Conservation (phyloP, 1,140 invertebrate genomes). For the Conus betulinus region DNA sequence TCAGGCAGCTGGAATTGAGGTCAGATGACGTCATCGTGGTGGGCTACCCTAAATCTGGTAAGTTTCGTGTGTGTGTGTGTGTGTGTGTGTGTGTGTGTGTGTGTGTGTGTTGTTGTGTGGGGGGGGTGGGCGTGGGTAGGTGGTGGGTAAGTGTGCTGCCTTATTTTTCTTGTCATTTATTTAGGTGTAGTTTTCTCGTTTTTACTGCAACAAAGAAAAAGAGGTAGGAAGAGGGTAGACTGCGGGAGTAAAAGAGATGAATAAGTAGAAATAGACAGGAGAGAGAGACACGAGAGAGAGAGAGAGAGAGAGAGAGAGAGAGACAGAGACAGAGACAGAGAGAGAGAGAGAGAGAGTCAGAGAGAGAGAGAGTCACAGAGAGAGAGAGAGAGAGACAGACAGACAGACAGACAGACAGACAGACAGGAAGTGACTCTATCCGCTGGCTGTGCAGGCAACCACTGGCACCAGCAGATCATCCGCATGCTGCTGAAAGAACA, state of each 20-base stretch:
- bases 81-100: neutral
- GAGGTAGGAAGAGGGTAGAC: too few species aligned
- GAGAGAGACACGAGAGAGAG: too few species aligned
- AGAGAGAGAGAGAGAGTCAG: too few species aligned
- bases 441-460: neutral
- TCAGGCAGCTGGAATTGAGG: conserved; percentile 28
- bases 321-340: too few species aligned
- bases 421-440: too few species aligned
- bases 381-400: too few species aligned
- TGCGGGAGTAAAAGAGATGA: too few species aligned
- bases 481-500: conserved; percentile 34
- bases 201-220: too few species aligned
- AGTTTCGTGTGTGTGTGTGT: neutral
- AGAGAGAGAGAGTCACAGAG: too few species aligned
- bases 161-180: neutral
- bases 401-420: too few species aligned
- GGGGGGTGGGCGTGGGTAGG: neutral
- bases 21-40: conserved; percentile 33
- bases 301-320: too few species aligned
- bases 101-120: neutral
- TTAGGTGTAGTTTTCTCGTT: neutral
- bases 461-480: conserved; percentile 39
- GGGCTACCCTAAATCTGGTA: conserved; percentile 33
- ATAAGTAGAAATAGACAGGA: too few species aligned
- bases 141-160: neutral